Evolutionary conservation across 53 echinoderm and acorn worm genomes (phyloP), one percentile per base, ranked within the genome.

Genomic region (Actinopyga echinites): DNA sequence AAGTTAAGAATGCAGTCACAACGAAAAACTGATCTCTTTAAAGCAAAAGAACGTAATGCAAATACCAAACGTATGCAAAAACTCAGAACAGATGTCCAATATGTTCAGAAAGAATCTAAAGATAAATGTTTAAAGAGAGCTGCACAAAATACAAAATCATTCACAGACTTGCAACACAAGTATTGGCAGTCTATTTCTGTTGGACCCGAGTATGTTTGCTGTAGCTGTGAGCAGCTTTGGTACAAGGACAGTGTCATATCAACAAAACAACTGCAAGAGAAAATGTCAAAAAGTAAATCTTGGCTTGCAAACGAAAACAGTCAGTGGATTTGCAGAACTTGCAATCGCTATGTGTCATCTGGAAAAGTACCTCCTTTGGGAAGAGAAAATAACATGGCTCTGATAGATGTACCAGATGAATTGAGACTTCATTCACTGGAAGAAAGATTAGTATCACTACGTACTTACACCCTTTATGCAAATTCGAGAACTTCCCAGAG

Each of bases 391-490:
- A 85, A 77, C 30, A 58, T 77, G 29, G 26, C 23, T 15, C 28
- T 85, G 49, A 4, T 29, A 26, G 54, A 62, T 36, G 53, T 60
- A 23, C 78, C 78, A 61, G 49, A 58, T 31, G 85, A 75, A 26
- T 43, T 85, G 17, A 10, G 42, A 28, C 17, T n/a, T 22, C 79
- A 77, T 1, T 40, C 32, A 20, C 29, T 86, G 6, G 86, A 86
- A 31, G 64, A 77, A 64, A 42, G 79, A n/a, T 54, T 86, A 9
- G 63, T 86, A 19, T 78, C 86, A 29, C 59, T 77, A 13, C 38
- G 86, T 66, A 79, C 65, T 8, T n/a, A n/a, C n/a, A n/a, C 86
- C 86, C n/a, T 86, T 86, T 57, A 86, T 86, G 86, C 64, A 86
- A 65, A 78, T 86, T 10, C 42, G 65, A 49, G 80, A 79, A 66